Evolutionary conservation across 2,797 vertebrate genomes (phyloP).

Genomic region (Onychomys arenicola): DNA sequence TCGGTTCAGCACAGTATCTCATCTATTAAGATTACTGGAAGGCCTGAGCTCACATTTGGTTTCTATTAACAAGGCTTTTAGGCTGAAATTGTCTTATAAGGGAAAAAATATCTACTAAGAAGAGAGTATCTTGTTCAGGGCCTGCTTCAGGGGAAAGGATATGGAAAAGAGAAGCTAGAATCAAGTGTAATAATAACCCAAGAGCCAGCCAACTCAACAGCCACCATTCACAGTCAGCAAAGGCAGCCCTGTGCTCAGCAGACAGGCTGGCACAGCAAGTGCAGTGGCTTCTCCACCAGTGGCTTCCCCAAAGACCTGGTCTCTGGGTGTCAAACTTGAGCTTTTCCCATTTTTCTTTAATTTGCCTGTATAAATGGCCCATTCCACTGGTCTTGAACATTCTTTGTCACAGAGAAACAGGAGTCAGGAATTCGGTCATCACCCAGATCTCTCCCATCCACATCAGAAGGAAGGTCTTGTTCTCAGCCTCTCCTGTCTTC

Average conservation of each 20-base stretch:
- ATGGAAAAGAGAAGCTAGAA: neutral
- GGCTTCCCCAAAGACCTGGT: neutral
- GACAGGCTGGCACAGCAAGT: neutral
- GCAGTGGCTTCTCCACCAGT: neutral
- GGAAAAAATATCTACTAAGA: constrained; percentile 71
- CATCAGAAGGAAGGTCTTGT: neutral
- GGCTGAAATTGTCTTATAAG: constrained; percentile 71
- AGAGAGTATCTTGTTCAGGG: constrained; percentile 53
- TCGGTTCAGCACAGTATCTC: constrained; percentile 56
- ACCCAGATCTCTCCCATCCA: neutral
- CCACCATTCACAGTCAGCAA: neutral
- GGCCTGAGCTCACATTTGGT: constrained; percentile 74
- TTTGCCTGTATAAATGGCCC: neutral
- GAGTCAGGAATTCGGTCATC: neutral
- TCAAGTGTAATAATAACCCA: neutral
- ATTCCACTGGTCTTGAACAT: neutral
- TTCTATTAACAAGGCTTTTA: constrained; percentile 76
- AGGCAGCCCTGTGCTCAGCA: neutral
- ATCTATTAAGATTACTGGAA: constrained; percentile 79
- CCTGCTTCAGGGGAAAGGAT: constrained; percentile 17
- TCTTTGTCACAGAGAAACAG: neutral
- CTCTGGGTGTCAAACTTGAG: neutral
- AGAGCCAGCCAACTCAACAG: neutral
- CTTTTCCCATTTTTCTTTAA: constrained; percentile 2
- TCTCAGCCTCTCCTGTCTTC: neutral